Conservation (phyloP, 2,113 vertebrate species). For the Perccottus glenii region DNA sequence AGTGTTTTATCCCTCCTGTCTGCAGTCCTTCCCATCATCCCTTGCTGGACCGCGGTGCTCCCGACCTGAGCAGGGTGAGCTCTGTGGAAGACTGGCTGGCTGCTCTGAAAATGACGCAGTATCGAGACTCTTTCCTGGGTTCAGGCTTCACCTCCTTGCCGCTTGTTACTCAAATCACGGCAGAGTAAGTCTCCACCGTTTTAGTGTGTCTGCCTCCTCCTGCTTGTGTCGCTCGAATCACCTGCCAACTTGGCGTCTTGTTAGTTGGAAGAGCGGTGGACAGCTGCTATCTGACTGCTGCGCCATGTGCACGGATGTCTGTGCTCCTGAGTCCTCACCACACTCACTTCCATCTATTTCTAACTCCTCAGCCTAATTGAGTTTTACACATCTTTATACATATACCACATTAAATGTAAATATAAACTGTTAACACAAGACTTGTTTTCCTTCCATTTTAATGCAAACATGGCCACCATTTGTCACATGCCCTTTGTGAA, state of each 20-base stretch:
- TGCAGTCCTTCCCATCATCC: conserved; percentile 91
- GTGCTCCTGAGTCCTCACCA: conserved; percentile 26
- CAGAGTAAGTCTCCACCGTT: conserved; percentile 66
- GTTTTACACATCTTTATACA: neutral
- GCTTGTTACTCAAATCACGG: conserved; percentile 76
- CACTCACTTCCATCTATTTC: conserved; percentile 10
- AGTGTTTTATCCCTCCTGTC: neutral
- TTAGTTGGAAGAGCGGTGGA: conserved; percentile 40
- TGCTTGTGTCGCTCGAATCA: conserved; percentile 52
- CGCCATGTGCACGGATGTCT: conserved; percentile 33
- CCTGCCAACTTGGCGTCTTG: conserved; percentile 59
- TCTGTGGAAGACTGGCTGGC: conserved; percentile 97
- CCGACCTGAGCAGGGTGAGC: conserved; percentile 92
- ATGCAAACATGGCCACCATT: neutral
- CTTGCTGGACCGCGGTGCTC: conserved; percentile 90
- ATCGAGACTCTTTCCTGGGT: conserved; percentile 93
- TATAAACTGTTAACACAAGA: neutral
- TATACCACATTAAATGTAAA: neutral
- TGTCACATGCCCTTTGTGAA: neutral
- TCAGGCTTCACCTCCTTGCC: conserved; percentile 87
- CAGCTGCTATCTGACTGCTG: conserved; percentile 32
- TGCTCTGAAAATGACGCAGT: conserved; percentile 98
- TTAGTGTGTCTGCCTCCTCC: conserved; percentile 17
- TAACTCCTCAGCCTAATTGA: neutral
- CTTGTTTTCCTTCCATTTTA: neutral